Evolutionary conservation across 2,888 invertebrate genomes (phyloP).

Genomic region (Acanthosepion pharaonis): DNA sequence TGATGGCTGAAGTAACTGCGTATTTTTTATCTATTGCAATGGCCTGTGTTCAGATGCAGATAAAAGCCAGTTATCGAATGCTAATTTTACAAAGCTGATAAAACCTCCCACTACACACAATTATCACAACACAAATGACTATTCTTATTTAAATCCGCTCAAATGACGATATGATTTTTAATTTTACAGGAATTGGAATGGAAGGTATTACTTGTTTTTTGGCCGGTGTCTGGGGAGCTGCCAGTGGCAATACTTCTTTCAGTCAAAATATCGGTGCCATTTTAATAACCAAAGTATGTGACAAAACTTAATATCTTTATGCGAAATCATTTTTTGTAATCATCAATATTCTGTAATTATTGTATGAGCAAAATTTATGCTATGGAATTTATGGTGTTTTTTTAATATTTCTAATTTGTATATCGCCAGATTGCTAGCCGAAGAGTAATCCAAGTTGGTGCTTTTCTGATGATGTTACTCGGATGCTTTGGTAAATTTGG

Average conservation of each 20-base stretch:
- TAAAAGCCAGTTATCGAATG: neutral
- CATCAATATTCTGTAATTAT: no score
- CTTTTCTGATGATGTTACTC: constrained; percentile 74
- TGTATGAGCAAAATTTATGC: no score
- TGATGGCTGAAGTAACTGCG: no score
- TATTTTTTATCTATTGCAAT: no score
- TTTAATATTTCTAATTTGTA: neutral
- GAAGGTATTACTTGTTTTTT: constrained; percentile 89
- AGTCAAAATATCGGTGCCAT: constrained; percentile 93
- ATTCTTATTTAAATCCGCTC: no score
- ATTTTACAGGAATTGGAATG: constrained; percentile 76
- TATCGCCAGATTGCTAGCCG: constrained; percentile 74
- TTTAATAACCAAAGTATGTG: constrained; percentile 84
- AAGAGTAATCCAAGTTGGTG: constrained; percentile 74
- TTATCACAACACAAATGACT: no score
- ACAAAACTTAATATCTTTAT: neutral
- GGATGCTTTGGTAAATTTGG: constrained; percentile 76
- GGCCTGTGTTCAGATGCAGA: neutral
- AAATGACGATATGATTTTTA: constrained; percentile 24
- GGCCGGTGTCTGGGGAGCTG: constrained; percentile 89
- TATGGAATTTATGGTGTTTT: neutral
- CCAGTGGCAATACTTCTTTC: constrained; percentile 91
- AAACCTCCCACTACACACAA: no score
- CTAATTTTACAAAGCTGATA: neutral
- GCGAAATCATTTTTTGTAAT: no score